A percentile compares a stretch with the other conserved stretches of the same genome.
Evolutionary conservation across 2,888 invertebrate species (phyloP).

Genomic region (Cephonodes hylas): DNA sequence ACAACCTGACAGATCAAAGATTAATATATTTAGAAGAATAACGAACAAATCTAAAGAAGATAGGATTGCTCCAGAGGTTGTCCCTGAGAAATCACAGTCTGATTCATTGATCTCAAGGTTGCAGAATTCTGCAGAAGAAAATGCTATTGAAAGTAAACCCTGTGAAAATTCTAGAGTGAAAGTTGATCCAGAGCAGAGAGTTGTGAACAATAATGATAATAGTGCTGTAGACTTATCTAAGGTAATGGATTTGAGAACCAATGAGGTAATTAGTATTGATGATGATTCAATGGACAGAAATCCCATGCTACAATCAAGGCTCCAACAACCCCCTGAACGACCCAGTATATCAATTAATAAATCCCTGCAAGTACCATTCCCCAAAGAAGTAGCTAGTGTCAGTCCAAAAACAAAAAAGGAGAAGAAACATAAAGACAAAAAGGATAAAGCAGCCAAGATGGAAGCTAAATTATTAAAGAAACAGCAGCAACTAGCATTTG

Average conservation of each 20-base stretch:
- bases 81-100: conserved; percentile 64
- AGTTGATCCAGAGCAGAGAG: conserved; percentile 44
- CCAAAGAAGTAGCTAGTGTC: conserved; percentile 79
- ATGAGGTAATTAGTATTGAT: conserved; percentile 75
- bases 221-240: conserved; percentile 75
- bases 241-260: conserved; percentile 73
- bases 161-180: conserved; percentile 57
- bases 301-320: conserved; percentile 45
- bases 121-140: conserved; percentile 59
- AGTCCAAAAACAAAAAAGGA: conserved; percentile 82
- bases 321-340: conserved; percentile 43
- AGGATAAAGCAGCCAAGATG: conserved; percentile 72
- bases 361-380: conserved; percentile 68
- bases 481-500: conserved; percentile 69
- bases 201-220: conserved; percentile 77
- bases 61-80: conserved; percentile 68
- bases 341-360: conserved; percentile 70
- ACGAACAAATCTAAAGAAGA: conserved; percentile 87
- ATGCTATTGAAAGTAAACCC: conserved; percentile 48
- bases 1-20: conserved; percentile 91
- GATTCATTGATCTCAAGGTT: conserved; percentile 71
- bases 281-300: conserved; percentile 70
- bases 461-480: conserved; percentile 72
- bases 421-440: conserved; percentile 77
- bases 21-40: conserved; percentile 94